Base-by-base conservation (phyloP, 1,140 invertebrate species). In the Antheraea pernyi region DNA sequence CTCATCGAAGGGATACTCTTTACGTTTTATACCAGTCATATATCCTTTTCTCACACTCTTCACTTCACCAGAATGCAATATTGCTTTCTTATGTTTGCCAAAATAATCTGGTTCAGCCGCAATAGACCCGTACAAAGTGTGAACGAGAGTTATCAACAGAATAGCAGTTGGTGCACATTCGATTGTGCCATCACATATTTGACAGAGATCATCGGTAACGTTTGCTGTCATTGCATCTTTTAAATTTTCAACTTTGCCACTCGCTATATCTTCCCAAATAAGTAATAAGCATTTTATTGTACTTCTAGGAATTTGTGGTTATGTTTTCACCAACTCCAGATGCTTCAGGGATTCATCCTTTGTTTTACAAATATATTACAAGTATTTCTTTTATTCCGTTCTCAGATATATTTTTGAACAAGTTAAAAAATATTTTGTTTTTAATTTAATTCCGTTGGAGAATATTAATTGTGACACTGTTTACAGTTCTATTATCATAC, bases 91-190 rank as follows among this genome's bases (percentile, higher is more conserved):
- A 53, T 53, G 46, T 5, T 74, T 74, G 0, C 85, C 81, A 68
- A 91, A 89, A 68, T 91, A 91, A 61, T 91, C 79, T 0, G 88
- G 85, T 67, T 88, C 84, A 7, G 85, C 74, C 0, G 82, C 83
- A 13, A 91, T 83, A 65, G 85, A 78, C 0, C 89, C 89, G 59
- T 88, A 91, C 5, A 91, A 63, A 8, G 89, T 86, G 61, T 91
- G 88, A 0, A 91, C 79, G 4, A 91, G 72, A 0, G 88, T 82
- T 19, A 91, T 88, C 11, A 91, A 84, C 0, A 91, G 84, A 36
- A 91, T 85, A 13, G 89, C 89, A 0, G 89, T 91, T 7, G 89
- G 89, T 5, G 89, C 89, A 63, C 89, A 91, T 61, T 91, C 89
- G 11, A 91, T 82, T 67, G 80, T 77, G 16, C 89, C 89, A 69